Base-by-base conservation (phyloP, 2,113 vertebrate species). In the Oreochromis niloticus region DNA sequence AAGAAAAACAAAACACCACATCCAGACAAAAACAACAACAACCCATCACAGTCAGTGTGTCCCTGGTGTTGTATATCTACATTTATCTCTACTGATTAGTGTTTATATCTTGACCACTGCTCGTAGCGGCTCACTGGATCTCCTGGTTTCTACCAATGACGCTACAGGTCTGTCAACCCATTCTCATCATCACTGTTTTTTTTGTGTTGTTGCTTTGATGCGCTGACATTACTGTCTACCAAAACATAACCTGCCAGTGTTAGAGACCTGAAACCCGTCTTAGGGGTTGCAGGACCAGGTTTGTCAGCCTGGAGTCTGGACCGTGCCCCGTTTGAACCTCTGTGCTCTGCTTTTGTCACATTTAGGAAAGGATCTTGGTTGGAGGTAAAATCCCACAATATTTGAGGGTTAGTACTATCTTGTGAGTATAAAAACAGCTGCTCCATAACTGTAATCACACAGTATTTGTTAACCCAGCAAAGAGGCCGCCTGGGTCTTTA, bases 311-410 rank as follows among this genome's bases (percentile, higher is more conserved):
- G 57, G 2, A 32, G 57, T 61, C 27, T 32, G 57, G 57, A 61
- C 12, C 30, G 2, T 7, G 32, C 2, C 34, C 59, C 2, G 9
- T n/a, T 63, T 34, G 59, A 36, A 63, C 59, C 59, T 63, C 17
- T 63, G 59, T 63, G 59, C 17, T 63, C 59, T 63, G 59, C 16
- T 63, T 63, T 63, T 63, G 30, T 63, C 32, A 34, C 32, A 34
- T 63, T 3, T 68, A 41, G 11, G 36, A 68, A 68, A 41, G 0
- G 7, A 68, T 41, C 19, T 39, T 41, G 63, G n/a, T 68, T 41
- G 36, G 41, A 13, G n/a, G 63, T 41, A 14, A 27, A 73, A 48
- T 46, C 43, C 41, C 1, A 24, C 39, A 46, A 16, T 73, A 24
- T 71, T 43, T 43, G 12, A 0, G 7, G n/a, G 36, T 71, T 13